Evolutionary conservation across 2,888 invertebrate genomes (phyloP).

Genomic region (Hedychridium roseum): DNA sequence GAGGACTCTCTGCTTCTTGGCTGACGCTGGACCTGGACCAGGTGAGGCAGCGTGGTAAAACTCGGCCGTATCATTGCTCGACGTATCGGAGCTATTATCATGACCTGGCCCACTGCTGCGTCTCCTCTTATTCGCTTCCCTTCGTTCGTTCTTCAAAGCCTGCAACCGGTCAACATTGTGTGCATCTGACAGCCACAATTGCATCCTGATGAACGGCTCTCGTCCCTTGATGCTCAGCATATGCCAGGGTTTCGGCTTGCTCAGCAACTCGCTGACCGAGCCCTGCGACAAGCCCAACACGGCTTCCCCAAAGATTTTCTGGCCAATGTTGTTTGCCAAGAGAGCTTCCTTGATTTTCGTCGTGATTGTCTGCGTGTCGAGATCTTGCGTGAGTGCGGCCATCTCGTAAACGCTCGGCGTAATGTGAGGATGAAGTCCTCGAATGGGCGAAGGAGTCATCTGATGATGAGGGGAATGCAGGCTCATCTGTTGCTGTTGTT

Average conservation of each 20-base stretch:
- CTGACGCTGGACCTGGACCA: constrained; percentile 84
- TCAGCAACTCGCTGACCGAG: constrained; percentile 94
- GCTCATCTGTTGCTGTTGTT: constrained; percentile 67
- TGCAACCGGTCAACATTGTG: constrained; percentile 94
- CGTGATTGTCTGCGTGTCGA: constrained; percentile 96
- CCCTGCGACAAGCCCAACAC: constrained; percentile 96
- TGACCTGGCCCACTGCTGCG: constrained; percentile 84
- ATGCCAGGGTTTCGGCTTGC: constrained; percentile 99
- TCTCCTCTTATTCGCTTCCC: constrained; percentile 90
- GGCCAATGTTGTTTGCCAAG: constrained; percentile 96
- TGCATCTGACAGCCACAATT: constrained; percentile 94
- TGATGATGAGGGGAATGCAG: constrained; percentile 71
- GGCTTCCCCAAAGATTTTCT: constrained; percentile 98
- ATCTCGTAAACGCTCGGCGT: constrained; percentile 97
- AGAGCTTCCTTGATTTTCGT: constrained; percentile 97
- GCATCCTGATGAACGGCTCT: constrained; percentile 96
- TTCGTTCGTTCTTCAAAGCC: constrained; percentile 86
- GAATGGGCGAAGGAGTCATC: constrained; percentile 72
- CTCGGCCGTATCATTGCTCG: constrained; percentile 87
- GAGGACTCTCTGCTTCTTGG: constrained; percentile 92
- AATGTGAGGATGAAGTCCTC: constrained; percentile 82
- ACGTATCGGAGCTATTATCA: constrained; percentile 88
- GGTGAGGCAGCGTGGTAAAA: constrained; percentile 84
- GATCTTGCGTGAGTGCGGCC: constrained; percentile 94
- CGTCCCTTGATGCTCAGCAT: constrained; percentile 98